Percentiles rank a stretch among this genome's conserved stretches.
These are phyloP conservation scores for Steinernema scapterisci DNA, from an alignment of 2,888 invertebrate species.

Conservation along the genomic window DNA sequence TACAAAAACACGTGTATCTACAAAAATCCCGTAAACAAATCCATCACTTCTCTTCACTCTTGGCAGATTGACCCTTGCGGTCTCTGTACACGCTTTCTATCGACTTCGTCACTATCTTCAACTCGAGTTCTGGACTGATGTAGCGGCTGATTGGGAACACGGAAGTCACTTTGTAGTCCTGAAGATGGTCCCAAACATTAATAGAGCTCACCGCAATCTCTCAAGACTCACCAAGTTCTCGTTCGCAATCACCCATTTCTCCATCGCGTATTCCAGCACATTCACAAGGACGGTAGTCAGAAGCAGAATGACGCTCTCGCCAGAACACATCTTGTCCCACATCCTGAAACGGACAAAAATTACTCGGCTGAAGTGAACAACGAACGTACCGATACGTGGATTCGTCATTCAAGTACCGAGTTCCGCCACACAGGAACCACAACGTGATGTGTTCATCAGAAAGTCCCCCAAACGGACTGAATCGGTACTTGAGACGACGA, in stretches of 20 bases:
- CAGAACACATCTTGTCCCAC: slow-evolving; percentile 11
- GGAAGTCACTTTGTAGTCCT: slow-evolving; percentile 6
- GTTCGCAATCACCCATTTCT: not conserved
- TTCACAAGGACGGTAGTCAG: not conserved
- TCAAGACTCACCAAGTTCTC: not conserved
- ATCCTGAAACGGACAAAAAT: not conserved
- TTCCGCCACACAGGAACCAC: slow-evolving; percentile 10
- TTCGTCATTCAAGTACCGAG: not conserved
- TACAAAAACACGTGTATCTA: too few species aligned
- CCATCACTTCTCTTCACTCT: slow-evolving; percentile 2
- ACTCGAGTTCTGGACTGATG: not conserved
- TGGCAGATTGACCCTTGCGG: not conserved
- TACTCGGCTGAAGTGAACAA: not conserved
- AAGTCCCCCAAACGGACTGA: not conserved
- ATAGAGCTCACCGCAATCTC: not conserved
- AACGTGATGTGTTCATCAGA: not conserved
- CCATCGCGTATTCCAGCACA: not conserved
- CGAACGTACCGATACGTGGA: not conserved
- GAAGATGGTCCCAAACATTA: too few species aligned
- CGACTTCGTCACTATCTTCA: not conserved
- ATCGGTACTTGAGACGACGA: not conserved
- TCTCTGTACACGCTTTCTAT: slow-evolving; percentile 2
- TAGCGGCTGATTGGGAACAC: slow-evolving; percentile 18
- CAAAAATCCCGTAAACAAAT: too few species aligned
- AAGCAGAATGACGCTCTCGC: slow-evolving; percentile 3